Evolutionary conservation across 2,113 vertebrate genomes (phyloP), one percentile per base, ranked within the genome.

Genomic region (Periophthalmodon schlosseri): DNA sequence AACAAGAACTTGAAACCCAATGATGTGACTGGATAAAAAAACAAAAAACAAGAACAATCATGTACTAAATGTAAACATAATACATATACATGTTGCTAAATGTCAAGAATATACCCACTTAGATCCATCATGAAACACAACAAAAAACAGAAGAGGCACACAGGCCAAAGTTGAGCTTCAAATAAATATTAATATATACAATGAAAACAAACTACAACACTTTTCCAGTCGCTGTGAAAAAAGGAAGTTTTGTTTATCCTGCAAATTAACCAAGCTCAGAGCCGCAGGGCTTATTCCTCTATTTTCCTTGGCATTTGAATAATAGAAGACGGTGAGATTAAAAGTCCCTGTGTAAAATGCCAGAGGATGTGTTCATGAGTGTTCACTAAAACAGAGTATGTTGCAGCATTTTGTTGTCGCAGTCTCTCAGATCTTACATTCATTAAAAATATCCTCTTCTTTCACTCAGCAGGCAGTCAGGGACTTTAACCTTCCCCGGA

Each of bases 171-270:
- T 76, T 79, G 2, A 28, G 57, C 13, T 15, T 82, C 24, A 71
- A 71, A 84, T 89, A 90, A 82, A 80, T 64, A 80, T 81, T 70
- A 78, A 88, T 87, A 88, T 76, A 70, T 64, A 56, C 68, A 52
- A 28, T 72, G 54, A 72, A 56, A 33, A 39, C 61, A 68, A 77
- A 86, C 74, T 79, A 61, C 66, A 84, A 80, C 60, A 50, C 75
- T 84, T 82, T 80, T 80, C 77, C 76, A 23, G 65, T 76, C 68
- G 65, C 64, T 83, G 75, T 78, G 16, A 60, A 33, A 58, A 81
- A 84, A 28, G 57, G 57, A 78, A 86, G 77, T 84, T 87, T 84
- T 68, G 70, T 88, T 92, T 86, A 90, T 90, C 77, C 71, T 84
- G 84, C 75, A 88, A 85, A 91, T 91, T 83, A 85, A 68, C 84